A percentile compares a stretch with the other conserved stretches of the same genome.
Conservation (phyloP, 2,113 vertebrate genomes). For the Engraulis encrasicolus region DNA sequence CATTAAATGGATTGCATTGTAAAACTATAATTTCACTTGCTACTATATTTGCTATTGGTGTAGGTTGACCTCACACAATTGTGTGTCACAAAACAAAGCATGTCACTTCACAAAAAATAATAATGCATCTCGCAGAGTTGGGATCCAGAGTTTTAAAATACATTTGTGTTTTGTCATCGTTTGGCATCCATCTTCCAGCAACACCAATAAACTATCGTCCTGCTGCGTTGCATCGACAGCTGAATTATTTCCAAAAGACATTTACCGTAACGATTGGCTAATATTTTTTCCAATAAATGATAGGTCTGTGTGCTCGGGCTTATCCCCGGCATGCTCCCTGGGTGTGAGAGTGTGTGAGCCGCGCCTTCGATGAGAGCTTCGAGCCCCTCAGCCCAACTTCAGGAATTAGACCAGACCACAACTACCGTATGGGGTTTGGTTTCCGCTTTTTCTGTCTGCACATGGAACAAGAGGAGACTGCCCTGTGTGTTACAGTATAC, state of each 20-base stretch:
- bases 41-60: background rate
- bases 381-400: background rate
- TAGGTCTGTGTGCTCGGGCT: constrained; percentile 47
- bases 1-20: background rate
- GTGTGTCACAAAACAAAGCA: background rate
- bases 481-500: no score
- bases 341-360: constrained; percentile 39
- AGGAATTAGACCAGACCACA: background rate
- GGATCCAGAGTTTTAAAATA: constrained; percentile 28
- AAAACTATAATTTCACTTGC: background rate
- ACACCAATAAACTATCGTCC: constrained; percentile 41
- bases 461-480: constrained; percentile 40
- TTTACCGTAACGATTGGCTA: constrained; percentile 52
- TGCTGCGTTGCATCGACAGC: constrained; percentile 45
- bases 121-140: background rate
- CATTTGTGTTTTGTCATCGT: constrained; percentile 41
- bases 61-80: background rate
- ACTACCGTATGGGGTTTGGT: constrained; percentile 4
- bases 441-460: constrained; percentile 40
- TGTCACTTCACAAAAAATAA: background rate
- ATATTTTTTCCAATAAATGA: constrained; percentile 55
- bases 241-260: constrained; percentile 45
- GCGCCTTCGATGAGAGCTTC: background rate
- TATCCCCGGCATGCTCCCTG: constrained; percentile 29
- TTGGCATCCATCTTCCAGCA: constrained; percentile 33